phyloP scores from a whole-genome alignment of 2,888 invertebrate genomes.

The Epirrhoe alternata region DNA sequence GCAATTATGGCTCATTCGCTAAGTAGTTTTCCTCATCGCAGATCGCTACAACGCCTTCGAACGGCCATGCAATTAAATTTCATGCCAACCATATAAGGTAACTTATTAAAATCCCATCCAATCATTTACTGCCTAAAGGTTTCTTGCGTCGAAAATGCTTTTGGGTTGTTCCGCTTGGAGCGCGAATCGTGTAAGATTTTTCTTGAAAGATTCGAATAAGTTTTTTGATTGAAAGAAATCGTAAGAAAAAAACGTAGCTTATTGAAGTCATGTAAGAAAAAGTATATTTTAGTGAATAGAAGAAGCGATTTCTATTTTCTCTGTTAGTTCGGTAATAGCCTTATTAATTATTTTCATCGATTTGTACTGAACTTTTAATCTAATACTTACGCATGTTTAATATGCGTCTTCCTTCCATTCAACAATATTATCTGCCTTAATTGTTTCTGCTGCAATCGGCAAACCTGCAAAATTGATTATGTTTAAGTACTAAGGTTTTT shows the following conservation, averaged over 20 bases:
- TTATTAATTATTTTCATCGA: too few relatives aligned
- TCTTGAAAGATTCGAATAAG: constrained; percentile 1
- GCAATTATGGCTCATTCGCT: constrained; percentile 47
- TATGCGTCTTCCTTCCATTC: too few relatives aligned
- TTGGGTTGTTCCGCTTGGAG: constrained; percentile 50
- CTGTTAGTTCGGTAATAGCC: too few relatives aligned
- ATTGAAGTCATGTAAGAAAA: too few relatives aligned
- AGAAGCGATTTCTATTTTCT: too few relatives aligned
- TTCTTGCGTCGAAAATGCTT: constrained; percentile 43
- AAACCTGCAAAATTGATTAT: too few relatives aligned
- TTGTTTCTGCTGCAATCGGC: too few relatives aligned
- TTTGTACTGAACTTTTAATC: too few relatives aligned
- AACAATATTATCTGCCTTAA: too few relatives aligned
- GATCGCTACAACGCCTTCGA: constrained; percentile 44
- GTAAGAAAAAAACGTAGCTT: too few relatives aligned
- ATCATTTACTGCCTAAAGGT: constrained; percentile 58
- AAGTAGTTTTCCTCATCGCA: constrained; percentile 38
- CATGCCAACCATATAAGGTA: constrained; percentile 51
- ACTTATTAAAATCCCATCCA: constrained; percentile 66
- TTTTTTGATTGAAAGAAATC: neutral
- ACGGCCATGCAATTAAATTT: constrained; percentile 59
- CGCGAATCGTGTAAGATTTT: constrained; percentile 24
- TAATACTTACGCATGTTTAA: too few relatives aligned
- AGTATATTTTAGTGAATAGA: neutral
- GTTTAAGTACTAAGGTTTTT: too few relatives aligned